These are phyloP conservation scores for Pygmarrhopalites habei DNA, from an alignment of 1,140 invertebrate species.

Conservation along the genomic window DNA sequence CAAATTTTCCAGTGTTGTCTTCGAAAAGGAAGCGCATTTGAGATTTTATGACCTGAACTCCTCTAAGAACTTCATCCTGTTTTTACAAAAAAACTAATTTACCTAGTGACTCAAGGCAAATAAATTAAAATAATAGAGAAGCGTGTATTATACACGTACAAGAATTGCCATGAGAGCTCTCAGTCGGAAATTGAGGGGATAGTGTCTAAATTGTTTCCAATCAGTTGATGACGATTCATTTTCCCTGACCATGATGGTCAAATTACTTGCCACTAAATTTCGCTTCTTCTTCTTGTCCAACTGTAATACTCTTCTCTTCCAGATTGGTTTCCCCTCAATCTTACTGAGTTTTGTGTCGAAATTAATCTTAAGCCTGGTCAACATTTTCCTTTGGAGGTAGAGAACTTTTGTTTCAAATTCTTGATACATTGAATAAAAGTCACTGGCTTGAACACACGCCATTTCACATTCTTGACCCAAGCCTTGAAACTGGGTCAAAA, in stretches of 20 bases:
- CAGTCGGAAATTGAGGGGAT: neutral
- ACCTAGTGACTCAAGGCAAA: too few species aligned
- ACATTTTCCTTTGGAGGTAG: neutral
- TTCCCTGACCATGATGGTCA: neutral
- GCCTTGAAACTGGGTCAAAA: neutral
- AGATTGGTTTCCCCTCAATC: neutral
- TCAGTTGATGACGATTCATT: neutral
- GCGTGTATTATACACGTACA: too few species aligned
- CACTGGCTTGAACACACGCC: neutral
- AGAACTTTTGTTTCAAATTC: neutral
- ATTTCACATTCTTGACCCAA: neutral
- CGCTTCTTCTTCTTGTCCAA: neutral
- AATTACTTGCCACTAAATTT: neutral
- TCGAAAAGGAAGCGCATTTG: neutral
- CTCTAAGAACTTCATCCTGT: neutral
- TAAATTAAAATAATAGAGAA: too few species aligned
- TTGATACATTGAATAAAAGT: neutral
- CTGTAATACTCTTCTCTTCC: neutral
- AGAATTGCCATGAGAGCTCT: neutral
- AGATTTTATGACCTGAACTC: neutral
- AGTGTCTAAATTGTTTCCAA: neutral
- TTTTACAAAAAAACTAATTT: too few species aligned
- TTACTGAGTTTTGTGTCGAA: neutral
- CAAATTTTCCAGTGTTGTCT: neutral
- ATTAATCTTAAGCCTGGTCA: neutral